Evolutionary conservation across 1,140 invertebrate genomes (phyloP), one percentile per base, ranked within the genome.

Genomic region (Monomorium pharaonis): DNA sequence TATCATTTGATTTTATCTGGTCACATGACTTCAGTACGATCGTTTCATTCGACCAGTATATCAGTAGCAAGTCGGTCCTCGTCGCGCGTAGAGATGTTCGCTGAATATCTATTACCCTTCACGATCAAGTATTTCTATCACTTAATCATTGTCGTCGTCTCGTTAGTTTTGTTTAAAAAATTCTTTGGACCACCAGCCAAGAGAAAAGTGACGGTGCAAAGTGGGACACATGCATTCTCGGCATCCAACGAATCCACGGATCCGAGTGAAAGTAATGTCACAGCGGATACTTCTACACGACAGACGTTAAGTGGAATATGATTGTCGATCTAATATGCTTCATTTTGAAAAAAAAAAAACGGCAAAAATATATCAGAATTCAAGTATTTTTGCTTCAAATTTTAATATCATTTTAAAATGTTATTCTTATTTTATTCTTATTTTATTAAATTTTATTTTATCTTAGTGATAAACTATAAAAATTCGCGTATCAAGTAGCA

Each of bases 41-140:
- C 42, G 9, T 12, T 24, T 7, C n/a, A 49, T 21, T 18, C 16
- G 30, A 33, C 33, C 37, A 65, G 62, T 42, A 16, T 30, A 80
- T 2, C 24, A 74, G 78, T 83, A 74, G 21, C 6, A 24, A 72
- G 65, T 6, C 12, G 37, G 37, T 7, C 2, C 3, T 47, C 27
- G 4, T 24, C 5, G 54, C 21, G 49, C 16, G 2, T 30, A 89
- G 75, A 74, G 14, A 94, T 94, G 93, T 51, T 93, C 37, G 62
- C 86, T 6, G 83, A 95, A 74, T 37, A 92, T 33, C 42, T 93
- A n/a, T n/a, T n/a, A 21, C 94, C 94, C 30, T 94, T 94, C 84
- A 93, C 91, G 88, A 85, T 65, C 12, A 93, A 93, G 72, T 91
- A 94, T 65, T 92, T 93, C 90, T 75, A 90, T 42, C 90, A 93